Evolutionary conservation across 2,888 invertebrate species (phyloP), one percentile per base, ranked within the genome.

Genomic region (Crioceris asparagi): DNA sequence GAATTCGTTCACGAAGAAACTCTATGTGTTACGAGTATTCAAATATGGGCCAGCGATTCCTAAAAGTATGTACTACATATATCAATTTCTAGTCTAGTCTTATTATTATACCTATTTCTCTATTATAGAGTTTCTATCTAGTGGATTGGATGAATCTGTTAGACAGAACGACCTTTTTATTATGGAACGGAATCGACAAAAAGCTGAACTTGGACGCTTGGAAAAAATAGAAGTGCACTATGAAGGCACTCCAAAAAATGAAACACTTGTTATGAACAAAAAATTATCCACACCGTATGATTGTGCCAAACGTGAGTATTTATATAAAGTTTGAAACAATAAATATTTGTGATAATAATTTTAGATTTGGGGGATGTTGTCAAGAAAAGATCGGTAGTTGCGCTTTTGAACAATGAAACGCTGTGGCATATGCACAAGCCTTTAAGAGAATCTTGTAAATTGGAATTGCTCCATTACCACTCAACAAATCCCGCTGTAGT

Each of bases 381-480:
- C 26, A 66, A 70, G 38, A 73, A 81, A 2, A 69, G 73, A 39
- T 79, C 85, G 32, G 90, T 81, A 0, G 57, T 96, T 16, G 94
- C 93, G 0, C 58, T 86, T 17, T 68, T 96, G 0, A 79, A 94
- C 57, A 82, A 80, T 2, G 69, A 77, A 35, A 65, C 71, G 0
- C 68, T 83, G 7, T 96, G 94, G 94, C 94, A 96, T 57, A 86
- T 97, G 83, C 87, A 93, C 56, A 73, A 79, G 48, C 94, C 96
- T 0, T 64, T 97, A 19, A 68, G 65, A 31, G 70, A 71, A 27
- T 64, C 68, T 23, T 84, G 84, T 54, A 70, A 71, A 29, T 51
- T 85, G 8, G 67, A 71, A 52, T 70, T 74, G 4, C 65, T 74
- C 50, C 75, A 77, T 58, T 83, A 78, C 66, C 74, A 72, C 34